A percentile compares a stretch with the other conserved stretches of the same genome.
Evolutionary conservation across 1,140 invertebrate species (phyloP).

Genomic region (Matsumurasca onukii): DNA sequence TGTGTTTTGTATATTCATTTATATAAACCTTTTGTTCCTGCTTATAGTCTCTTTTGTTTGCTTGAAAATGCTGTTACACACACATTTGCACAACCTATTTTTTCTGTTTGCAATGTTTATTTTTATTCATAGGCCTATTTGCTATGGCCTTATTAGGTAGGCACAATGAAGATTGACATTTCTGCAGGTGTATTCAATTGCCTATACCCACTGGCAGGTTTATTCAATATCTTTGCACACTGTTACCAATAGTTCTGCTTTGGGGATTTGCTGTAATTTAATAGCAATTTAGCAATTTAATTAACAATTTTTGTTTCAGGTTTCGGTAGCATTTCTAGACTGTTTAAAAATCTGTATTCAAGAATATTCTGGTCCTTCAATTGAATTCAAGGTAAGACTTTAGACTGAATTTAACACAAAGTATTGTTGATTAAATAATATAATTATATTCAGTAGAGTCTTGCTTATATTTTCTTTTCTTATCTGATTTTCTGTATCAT

Average conservation of each 20-base stretch:
- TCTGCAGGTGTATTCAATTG: background rate
- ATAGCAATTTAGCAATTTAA: background rate
- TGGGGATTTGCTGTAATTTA: background rate
- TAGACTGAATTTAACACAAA: background rate
- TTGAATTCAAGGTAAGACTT: background rate
- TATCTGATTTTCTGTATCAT: background rate
- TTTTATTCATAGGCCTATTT: background rate
- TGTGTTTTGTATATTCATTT: too few relatives aligned
- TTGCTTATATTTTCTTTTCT: background rate
- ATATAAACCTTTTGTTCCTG: too few relatives aligned
- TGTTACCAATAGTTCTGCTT: too few relatives aligned
- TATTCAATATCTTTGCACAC: background rate
- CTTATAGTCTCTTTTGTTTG: too few relatives aligned
- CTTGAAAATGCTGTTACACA: too few relatives aligned
- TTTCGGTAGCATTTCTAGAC: conserved; percentile 1
- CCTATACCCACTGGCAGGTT: background rate
- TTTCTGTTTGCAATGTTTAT: too few relatives aligned
- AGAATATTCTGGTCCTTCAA: background rate
- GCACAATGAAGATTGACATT: background rate
- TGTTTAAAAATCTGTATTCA: background rate
- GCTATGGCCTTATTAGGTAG: background rate
- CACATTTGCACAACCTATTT: too few relatives aligned
- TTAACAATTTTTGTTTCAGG: background rate
- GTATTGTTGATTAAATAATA: background rate
- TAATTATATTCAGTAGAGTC: background rate